Conservation (phyloP, 2,113 vertebrate genomes). For the Pimephales promelas region DNA sequence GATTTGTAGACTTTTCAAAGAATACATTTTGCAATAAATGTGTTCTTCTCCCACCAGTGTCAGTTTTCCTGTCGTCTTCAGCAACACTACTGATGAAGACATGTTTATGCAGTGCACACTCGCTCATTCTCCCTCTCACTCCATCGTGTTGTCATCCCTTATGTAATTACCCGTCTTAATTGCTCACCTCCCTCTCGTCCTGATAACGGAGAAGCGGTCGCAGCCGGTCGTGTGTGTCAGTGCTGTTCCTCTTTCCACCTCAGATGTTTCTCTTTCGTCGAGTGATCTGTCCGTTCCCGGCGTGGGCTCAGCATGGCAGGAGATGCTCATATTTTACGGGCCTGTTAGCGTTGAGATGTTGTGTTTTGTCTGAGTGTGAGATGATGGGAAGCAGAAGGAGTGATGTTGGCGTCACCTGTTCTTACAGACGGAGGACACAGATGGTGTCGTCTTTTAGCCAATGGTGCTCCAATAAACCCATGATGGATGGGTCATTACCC, state of each 20-base stretch:
- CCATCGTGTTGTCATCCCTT: not conserved
- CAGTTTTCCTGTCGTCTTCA: too few relatives aligned
- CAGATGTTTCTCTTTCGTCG: not conserved
- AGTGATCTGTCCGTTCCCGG: conserved; percentile 5
- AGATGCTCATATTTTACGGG: conserved; percentile 19
- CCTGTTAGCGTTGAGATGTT: conserved; percentile 25
- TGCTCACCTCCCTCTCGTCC: conserved; percentile 3
- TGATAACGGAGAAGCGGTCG: not conserved
- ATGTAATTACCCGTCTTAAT: conserved; percentile 25
- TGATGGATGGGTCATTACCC: conserved; percentile 48
- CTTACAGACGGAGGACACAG: conserved; percentile 48
- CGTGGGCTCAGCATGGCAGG: conserved; percentile 14
- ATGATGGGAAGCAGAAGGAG: conserved; percentile 53
- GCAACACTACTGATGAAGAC: too few relatives aligned
- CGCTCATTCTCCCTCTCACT: not conserved
- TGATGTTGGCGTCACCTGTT: conserved; percentile 39
- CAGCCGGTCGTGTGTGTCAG: conserved; percentile 1
- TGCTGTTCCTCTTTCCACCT: conserved; percentile 19
- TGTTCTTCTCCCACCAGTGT: too few relatives aligned
- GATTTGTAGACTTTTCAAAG: not conserved
- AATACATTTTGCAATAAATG: not conserved
- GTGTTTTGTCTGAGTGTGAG: conserved; percentile 10
- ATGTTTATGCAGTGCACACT: not conserved
- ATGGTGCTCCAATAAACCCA: conserved; percentile 34
- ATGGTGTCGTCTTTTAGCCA: conserved; percentile 42